Evolutionary conservation across 2,888 invertebrate genomes (phyloP).

Genomic region (Pristionchus arcanus): DNA sequence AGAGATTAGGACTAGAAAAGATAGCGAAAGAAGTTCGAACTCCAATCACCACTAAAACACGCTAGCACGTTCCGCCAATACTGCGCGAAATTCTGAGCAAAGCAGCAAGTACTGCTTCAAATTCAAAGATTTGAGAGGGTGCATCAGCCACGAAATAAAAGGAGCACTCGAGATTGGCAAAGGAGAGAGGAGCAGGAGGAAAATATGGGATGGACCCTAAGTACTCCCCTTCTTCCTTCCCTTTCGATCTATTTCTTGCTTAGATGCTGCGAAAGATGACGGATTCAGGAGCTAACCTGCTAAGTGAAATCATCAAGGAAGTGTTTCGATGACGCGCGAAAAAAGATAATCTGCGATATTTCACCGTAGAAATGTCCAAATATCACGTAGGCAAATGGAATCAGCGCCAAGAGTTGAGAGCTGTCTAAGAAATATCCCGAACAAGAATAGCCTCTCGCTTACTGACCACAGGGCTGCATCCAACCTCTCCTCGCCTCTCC

Average conservation of each 20-base stretch:
- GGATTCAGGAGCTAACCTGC: not conserved
- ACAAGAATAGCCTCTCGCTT: not conserved
- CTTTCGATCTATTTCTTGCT: not conserved
- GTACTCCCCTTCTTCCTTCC: constrained; percentile 21
- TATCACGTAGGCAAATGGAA: no score
- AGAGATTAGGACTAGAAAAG: no score
- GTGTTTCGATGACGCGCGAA: not conserved
- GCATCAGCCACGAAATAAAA: constrained; percentile 29
- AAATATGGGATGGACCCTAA: constrained; percentile 47
- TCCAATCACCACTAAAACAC: not conserved
- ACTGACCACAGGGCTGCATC: constrained; percentile 24
- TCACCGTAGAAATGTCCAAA: not conserved
- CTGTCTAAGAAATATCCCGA: no score
- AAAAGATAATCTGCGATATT: not conserved
- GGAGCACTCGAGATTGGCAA: constrained; percentile 24
- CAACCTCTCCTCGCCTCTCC: not conserved
- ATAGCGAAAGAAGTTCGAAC: not conserved
- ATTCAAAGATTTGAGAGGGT: constrained; percentile 19
- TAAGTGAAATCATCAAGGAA: not conserved
- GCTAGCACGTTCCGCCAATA: not conserved
- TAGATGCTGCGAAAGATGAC: not conserved
- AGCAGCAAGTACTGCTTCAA: constrained; percentile 21
- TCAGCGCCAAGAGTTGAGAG: not conserved
- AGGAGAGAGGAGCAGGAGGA: not conserved
- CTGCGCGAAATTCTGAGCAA: not conserved